Evolutionary conservation across 2,113 vertebrate genomes (phyloP), one percentile per base, ranked within the genome.

Genomic region (Numida meleagris): DNA sequence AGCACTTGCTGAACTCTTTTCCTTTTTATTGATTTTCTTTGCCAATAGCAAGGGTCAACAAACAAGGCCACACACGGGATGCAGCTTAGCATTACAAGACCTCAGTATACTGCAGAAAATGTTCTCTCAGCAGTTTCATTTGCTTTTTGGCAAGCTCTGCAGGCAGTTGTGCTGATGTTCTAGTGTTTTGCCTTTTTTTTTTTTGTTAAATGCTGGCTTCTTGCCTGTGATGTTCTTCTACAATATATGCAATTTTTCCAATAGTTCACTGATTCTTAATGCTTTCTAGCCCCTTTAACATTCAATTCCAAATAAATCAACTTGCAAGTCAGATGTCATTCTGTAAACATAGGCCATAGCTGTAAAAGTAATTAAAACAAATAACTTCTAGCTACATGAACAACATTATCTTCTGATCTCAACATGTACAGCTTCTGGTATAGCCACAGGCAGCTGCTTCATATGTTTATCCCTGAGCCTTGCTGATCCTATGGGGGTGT

Each of bases 71-170:
- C 83, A 67, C 20, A 66, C 66, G 46, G 55, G 59, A 94, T 77
- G 55, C 92, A 78, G 67, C 4, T 81, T 36, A 91, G 10, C 45
- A 21, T 85, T 89, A 66, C 58, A 82, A 89, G 59, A 82, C 24
- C 16, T 68, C 45, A 40, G 80, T 76, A 63, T 4, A 19, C 23
- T 72, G 59, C 1, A 50, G 84, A 77, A 94, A 67, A 62, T 16
- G 21, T 91, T 86, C 74, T 33, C 46, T 78, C 55, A 71, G 13
- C 79, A 79, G 7, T 92, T 94, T 82, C 51, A n/a, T 34, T 78
- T 84, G 51, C 21, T 80, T 85, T 62, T 89, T 95, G 93, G 83
- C 90, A 95, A 57, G 31, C 63, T 74, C 55, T 68, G 62, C 77
- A 87, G 55, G 59, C 77, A 17, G 12, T 89, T 92, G 51, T 88